phyloP scores from a whole-genome alignment of 2,888 invertebrate genomes.

The Chironomus riparius region DNA sequence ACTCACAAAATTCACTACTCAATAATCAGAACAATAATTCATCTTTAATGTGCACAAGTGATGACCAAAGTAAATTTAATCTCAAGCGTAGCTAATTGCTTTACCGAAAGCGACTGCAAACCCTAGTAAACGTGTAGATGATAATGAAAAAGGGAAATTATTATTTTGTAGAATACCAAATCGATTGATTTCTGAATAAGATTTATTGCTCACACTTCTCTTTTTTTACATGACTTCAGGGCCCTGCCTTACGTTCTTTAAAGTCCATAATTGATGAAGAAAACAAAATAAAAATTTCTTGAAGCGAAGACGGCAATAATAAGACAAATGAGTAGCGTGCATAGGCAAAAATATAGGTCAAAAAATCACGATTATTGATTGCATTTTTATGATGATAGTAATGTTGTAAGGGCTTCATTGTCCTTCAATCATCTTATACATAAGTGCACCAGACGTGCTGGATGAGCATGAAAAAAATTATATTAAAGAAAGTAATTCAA shows the following conservation, averaged over 20 bases:
- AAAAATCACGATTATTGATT: not conserved
- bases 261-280: too few relatives aligned
- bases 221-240: not conserved
- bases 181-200: not conserved
- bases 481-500: too few relatives aligned
- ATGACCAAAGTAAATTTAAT: not conserved
- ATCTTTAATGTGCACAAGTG: not conserved
- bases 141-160: not conserved
- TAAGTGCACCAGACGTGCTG: not conserved
- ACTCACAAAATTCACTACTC: too few relatives aligned
- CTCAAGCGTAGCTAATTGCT: not conserved
- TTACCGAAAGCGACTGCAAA: not conserved
- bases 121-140: too few relatives aligned
- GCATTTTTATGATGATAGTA: not conserved
- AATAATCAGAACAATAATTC: too few relatives aligned
- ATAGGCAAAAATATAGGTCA: not conserved
- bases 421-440: not conserved
- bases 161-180: not conserved
- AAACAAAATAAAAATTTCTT: too few relatives aligned
- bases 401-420: not conserved
- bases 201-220: not conserved
- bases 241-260: too few relatives aligned
- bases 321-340: too few relatives aligned
- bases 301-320: too few relatives aligned
- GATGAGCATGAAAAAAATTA: too few relatives aligned